phyloP scores from a whole-genome alignment of 2,797 vertebrate genomes.

The Poeciliopsis turneri region DNA sequence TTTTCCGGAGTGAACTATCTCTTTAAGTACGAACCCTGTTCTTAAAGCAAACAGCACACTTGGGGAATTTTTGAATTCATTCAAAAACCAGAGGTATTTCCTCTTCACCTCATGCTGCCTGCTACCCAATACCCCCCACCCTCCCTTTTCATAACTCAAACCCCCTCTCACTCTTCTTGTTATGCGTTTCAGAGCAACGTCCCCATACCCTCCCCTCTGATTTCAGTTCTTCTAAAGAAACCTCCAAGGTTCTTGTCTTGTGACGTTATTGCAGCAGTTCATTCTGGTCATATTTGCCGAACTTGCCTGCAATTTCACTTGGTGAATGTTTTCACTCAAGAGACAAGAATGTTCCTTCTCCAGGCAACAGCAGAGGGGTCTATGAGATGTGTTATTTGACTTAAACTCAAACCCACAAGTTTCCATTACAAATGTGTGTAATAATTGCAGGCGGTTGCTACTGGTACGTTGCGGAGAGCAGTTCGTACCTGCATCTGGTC shows the following conservation, averaged over 20 bases:
- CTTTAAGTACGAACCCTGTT: conserved; percentile 58
- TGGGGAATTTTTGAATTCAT: conserved; percentile 70
- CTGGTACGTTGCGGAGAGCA: conserved; percentile 8
- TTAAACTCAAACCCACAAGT: conserved; percentile 59
- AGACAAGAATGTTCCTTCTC: conserved; percentile 31
- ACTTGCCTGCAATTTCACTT: conserved; percentile 39
- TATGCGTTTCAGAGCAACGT: conserved; percentile 41
- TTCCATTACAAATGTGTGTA: conserved; percentile 64
- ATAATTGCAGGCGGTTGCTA: conserved; percentile 31
- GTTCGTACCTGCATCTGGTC: conserved; percentile 93
- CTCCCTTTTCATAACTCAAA: conserved; percentile 40
- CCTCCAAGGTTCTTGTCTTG: conserved; percentile 52
- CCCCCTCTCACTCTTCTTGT: conserved; percentile 47
- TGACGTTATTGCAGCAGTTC: conserved; percentile 59
- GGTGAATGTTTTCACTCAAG: conserved; percentile 56
- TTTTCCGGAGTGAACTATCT: conserved; percentile 47
- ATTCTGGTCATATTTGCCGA: conserved; percentile 59
- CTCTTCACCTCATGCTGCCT: conserved; percentile 73
- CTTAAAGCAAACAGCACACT: conserved; percentile 65
- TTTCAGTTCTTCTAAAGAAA: conserved; percentile 38
- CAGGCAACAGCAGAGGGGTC: conserved; percentile 37
- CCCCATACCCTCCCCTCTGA: conserved; percentile 9
- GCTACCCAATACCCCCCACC: conserved; percentile 42
- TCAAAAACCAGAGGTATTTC: conserved; percentile 80
- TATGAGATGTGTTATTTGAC: conserved; percentile 36